Conservation (phyloP, 2,797 vertebrate species). For the Clarias fuscus region DNA sequence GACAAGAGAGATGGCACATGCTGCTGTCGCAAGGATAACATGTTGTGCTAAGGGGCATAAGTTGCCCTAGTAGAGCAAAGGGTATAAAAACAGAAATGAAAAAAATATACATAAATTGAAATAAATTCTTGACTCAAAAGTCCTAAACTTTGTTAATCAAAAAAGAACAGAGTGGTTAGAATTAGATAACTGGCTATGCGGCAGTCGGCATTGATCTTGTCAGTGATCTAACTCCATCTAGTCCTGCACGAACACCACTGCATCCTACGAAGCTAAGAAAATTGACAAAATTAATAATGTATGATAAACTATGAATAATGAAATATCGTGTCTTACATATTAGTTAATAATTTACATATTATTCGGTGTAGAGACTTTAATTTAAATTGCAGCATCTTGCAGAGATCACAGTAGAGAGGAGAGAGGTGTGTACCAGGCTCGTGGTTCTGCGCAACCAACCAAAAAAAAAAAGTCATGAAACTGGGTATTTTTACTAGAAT, state of each 20-base stretch:
- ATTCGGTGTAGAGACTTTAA: neutral
- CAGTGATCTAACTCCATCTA: neutral
- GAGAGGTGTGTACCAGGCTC: neutral
- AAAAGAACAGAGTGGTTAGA: neutral
- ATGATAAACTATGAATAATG: neutral
- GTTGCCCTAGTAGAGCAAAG: slow-evolving; percentile 22
- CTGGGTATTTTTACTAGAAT: neutral
- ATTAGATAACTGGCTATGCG: neutral
- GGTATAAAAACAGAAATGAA: neutral
- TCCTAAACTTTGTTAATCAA: neutral
- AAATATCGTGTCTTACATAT: neutral
- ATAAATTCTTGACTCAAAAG: neutral
- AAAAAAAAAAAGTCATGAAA: neutral
- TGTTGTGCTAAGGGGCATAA: slow-evolving; percentile 25
- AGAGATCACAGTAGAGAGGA: neutral
- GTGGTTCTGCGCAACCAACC: neutral
- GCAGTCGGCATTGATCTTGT: neutral
- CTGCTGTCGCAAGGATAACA: slow-evolving; percentile 38
- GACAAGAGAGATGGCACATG: slow-evolving; percentile 47
- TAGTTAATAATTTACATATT: neutral
- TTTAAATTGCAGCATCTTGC: neutral
- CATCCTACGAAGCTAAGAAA: neutral
- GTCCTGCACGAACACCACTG: neutral
- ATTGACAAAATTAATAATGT: neutral
- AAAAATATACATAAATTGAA: neutral